A percentile compares a stretch with the other conserved stretches of the same genome.
phyloP scores from a whole-genome alignment of 2,888 invertebrate species.

The Hirtodrosophila histrioides region DNA sequence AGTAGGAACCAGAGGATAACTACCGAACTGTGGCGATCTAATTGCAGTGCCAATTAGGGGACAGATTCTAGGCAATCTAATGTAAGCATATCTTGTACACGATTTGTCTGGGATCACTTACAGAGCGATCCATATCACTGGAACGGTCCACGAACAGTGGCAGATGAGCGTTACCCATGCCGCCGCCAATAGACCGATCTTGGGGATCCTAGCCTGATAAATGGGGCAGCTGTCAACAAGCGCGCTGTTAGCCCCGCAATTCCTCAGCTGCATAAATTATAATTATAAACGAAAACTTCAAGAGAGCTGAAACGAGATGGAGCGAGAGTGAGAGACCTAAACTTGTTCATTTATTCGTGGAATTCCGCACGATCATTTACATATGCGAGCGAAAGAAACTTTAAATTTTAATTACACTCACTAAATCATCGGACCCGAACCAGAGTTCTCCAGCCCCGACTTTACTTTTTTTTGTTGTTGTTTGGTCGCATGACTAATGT shows the following conservation, averaged over 20 bases:
- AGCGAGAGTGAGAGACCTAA: conserved; percentile 36
- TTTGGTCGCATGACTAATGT: conserved; percentile 83
- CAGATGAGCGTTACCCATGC: conserved; percentile 27
- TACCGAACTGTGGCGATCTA: conserved; percentile 17
- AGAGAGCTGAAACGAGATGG: conserved; percentile 17
- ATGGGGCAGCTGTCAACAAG: conserved; percentile 70
- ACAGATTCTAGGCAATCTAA: conserved; percentile 31
- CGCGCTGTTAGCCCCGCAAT: conserved; percentile 44
- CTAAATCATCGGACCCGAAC: conserved; percentile 78
- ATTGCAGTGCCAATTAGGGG: conserved; percentile 60
- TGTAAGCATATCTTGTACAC: conserved; percentile 48
- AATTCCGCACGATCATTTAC: conserved; percentile 76
- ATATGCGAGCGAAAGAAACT: conserved; percentile 75
- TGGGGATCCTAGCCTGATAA: conserved; percentile 55
- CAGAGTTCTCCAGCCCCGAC: conserved; percentile 39
- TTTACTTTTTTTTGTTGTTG: conserved; percentile 29
- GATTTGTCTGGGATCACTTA: conserved; percentile 62
- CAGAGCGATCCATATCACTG: conserved; percentile 51
- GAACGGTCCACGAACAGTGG: conserved; percentile 47
- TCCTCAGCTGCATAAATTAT: conserved; percentile 75
- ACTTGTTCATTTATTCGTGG: conserved; percentile 78
- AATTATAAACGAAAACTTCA: conserved; percentile 65
- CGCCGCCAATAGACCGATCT: conserved; percentile 41
- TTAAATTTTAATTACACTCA: conserved; percentile 82
- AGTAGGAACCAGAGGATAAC: neutral